phyloP scores from a whole-genome alignment of 2,888 invertebrate species.

The Ditylenchus weischeri region DNA sequence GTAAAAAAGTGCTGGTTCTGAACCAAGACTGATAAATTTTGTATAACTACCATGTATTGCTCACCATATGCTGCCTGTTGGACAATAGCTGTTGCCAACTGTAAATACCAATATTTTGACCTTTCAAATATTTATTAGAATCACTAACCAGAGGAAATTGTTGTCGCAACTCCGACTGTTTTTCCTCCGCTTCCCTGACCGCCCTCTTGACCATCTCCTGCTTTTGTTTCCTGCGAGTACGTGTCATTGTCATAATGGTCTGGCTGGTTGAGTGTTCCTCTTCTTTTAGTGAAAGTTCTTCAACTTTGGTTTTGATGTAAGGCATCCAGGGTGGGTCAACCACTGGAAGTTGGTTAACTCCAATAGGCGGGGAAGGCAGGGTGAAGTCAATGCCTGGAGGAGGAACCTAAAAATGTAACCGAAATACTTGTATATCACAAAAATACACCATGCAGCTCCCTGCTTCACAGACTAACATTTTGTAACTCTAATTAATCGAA shows the following conservation, averaged over 20 bases:
- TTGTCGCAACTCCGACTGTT: slow-evolving; percentile 61
- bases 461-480: too few species aligned
- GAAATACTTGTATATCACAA: too few species aligned
- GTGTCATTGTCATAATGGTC: slow-evolving; percentile 83
- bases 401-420: slow-evolving; percentile 65
- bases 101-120: background rate
- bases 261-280: slow-evolving; percentile 69
- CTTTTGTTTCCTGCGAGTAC: slow-evolving; percentile 96
- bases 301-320: slow-evolving; percentile 93
- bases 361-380: slow-evolving; percentile 95
- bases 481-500: background rate
- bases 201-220: slow-evolving; percentile 88
- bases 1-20: slow-evolving; percentile 83
- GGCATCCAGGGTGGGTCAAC: slow-evolving; percentile 97
- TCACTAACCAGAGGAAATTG: slow-evolving; percentile 67
- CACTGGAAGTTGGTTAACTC: slow-evolving; percentile 68
- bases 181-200: slow-evolving; percentile 89
- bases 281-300: slow-evolving; percentile 96
- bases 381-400: slow-evolving; percentile 99
- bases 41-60: too few species aligned
- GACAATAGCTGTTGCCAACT: slow-evolving; percentile 76
- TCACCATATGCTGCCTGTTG: slow-evolving; percentile 79
- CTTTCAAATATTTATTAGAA: slow-evolving; percentile 62
- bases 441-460: too few species aligned
- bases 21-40: too few species aligned